Conservation (phyloP, 1,140 invertebrate species). For the Trachymyrmex cornetzi region DNA sequence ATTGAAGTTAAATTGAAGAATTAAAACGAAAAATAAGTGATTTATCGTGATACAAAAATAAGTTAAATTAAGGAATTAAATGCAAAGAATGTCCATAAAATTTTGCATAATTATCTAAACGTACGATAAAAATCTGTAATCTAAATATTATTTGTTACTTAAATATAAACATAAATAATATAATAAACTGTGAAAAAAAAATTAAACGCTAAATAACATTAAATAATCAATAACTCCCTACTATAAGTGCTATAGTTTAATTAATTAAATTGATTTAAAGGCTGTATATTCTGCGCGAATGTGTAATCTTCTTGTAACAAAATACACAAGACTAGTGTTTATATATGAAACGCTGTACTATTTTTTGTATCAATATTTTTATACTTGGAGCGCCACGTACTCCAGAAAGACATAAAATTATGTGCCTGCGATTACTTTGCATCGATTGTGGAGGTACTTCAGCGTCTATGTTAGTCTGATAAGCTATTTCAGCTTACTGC, state of each 20-base stretch:
- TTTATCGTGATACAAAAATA: background rate
- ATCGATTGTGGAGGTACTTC: constrained; percentile 87
- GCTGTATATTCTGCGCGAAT: background rate
- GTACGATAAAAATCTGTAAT: background rate
- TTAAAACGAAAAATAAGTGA: constrained; percentile 2
- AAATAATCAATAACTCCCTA: background rate
- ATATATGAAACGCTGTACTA: constrained; percentile 40
- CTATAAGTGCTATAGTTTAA: background rate
- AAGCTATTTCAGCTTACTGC: constrained; percentile 18
- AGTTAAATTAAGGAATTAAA: constrained; percentile 2
- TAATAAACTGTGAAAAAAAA: background rate
- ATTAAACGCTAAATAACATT: background rate
- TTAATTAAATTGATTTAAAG: constrained; percentile 1
- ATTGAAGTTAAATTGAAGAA: constrained; percentile 1
- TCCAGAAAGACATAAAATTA: constrained; percentile 70
- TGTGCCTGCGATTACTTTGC: constrained; percentile 87
- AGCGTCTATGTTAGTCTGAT: background rate
- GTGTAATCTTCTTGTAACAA: constrained; percentile 16
- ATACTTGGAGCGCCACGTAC: constrained; percentile 1
- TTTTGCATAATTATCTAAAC: constrained; percentile 2
- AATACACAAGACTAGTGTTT: constrained; percentile 21
- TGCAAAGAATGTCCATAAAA: background rate
- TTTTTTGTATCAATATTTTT: constrained; percentile 49
- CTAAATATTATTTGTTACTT: background rate
- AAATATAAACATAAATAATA: background rate